Evolutionary conservation across 35 echinoderm and acorn worm genomes (phyloP).

Genomic region (Chiridota heheva): DNA sequence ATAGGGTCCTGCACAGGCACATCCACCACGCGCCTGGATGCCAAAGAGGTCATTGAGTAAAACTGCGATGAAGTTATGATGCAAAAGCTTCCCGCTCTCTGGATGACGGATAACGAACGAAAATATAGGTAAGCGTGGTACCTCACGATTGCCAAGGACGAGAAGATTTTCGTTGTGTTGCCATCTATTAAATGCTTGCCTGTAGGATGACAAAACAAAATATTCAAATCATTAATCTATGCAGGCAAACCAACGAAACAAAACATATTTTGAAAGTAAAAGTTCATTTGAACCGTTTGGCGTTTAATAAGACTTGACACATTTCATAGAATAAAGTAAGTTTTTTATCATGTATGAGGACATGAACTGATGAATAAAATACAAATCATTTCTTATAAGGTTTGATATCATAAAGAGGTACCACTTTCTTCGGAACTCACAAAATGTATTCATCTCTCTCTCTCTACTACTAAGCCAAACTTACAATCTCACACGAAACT

Average conservation of each 20-base stretch:
- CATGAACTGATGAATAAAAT: background rate
- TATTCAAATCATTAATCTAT: background rate
- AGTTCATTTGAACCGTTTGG: background rate
- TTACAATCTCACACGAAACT: too few relatives aligned
- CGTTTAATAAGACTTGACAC: background rate
- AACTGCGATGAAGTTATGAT: constrained; percentile 95
- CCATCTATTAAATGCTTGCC: constrained; percentile 81
- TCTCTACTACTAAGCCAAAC: too few relatives aligned
- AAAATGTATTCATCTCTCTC: too few relatives aligned
- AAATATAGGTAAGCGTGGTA: constrained; percentile 86
- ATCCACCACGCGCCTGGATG: constrained; percentile 95
- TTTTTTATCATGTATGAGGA: constrained; percentile 5
- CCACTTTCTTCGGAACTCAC: too few relatives aligned
- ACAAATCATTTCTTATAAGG: constrained; percentile 17
- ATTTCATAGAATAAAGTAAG: background rate
- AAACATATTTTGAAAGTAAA: background rate
- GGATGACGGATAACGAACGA: constrained; percentile 85
- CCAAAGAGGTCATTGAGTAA: constrained; percentile 94
- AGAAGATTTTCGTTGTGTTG: constrained; percentile 75
- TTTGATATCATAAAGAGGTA: too few relatives aligned
- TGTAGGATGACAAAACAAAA: constrained; percentile 6
- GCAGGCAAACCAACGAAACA: background rate
- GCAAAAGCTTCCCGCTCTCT: constrained; percentile 81
- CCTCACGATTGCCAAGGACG: constrained; percentile 71
- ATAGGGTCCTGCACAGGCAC: constrained; percentile 97